Percentiles rank a stretch among this genome's conserved stretches.
Conservation (phyloP, 2,888 invertebrate genomes). For the Allolobophora icterica region DNA sequence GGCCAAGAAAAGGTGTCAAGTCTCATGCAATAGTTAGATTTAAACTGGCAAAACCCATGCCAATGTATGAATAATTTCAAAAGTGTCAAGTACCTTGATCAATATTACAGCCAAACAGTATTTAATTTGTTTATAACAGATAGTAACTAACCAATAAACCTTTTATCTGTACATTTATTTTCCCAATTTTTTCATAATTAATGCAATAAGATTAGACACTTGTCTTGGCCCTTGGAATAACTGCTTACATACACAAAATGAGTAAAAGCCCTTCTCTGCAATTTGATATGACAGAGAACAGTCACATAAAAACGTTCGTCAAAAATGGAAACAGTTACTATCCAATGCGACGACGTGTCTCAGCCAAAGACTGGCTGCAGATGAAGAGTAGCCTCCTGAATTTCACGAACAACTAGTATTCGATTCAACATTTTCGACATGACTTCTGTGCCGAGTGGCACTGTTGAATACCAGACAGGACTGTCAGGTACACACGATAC, state of each 20-base stretch:
- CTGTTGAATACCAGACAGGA: slow-evolving; percentile 35
- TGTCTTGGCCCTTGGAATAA: not conserved
- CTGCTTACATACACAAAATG: not conserved
- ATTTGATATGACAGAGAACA: slow-evolving; percentile 1
- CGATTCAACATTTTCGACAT: slow-evolving; percentile 37
- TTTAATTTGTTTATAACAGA: not conserved
- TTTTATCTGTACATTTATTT: not conserved
- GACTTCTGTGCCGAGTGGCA: slow-evolving; percentile 30
- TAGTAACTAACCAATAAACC: not conserved
- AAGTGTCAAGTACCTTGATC: not conserved
- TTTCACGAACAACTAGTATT: slow-evolving; percentile 34
- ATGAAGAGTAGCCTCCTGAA: slow-evolving; percentile 36
- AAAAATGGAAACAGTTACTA: slow-evolving; percentile 9
- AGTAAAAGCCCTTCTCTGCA: slow-evolving; percentile 2
- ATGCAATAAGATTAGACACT: not conserved
- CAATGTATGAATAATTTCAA: not conserved
- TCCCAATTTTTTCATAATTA: not conserved
- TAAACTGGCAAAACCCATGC: not conserved
- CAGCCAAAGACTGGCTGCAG: slow-evolving; percentile 34
- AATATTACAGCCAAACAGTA: not conserved
- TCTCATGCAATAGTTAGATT: not conserved
- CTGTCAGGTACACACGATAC: slow-evolving; percentile 5
- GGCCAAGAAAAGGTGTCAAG: not conserved
- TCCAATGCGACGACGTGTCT: not conserved
- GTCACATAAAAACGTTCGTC: slow-evolving; percentile 9